Base-by-base conservation (phyloP, 1,140 invertebrate genomes). In the Drosophila nikananu region DNA sequence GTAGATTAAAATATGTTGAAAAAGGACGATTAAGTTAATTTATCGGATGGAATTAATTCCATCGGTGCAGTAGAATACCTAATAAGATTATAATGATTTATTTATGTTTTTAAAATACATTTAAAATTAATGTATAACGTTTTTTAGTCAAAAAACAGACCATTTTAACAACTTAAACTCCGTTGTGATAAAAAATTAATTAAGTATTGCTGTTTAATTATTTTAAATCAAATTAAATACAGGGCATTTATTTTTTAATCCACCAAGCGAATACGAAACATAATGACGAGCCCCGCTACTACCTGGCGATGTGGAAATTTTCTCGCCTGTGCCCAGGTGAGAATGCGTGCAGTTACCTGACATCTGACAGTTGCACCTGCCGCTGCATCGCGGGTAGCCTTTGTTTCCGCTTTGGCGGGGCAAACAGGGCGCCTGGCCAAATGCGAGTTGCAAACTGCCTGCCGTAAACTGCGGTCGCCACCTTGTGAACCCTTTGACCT, bases 381-480 rank as follows among this genome's bases (percentile, higher is more conserved):
- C 21, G n/a, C 54, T 57, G 54, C 54, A 23, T 10, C 32, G 54
- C 35, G 35, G 54, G 54, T 17, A 57, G 54, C 54, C 54, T 57
- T 39, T 39, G 54, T 57, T 57, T 57, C 35, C 54, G 54, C 54
- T 57, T 57, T 39, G 52, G 35, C 32, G 8, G 44, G n/a, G 51
- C 49, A 19, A 32, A 54, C 51, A 5, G 6, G 21, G 44, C n/a
- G 7, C 10, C 1, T 19, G 41, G 27, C 51, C 8, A 55, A 23
- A 8, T 10, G 32, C 8, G 30, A 23, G 21, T 15, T 54, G 51
- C 35, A 35, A 35, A 35, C 30, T 32, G n/a, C 1, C n/a, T 19
- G 27, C 48, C 59, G 66, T 46, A 66, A 35, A 23, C 46, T 70
- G 81, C 41, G 81, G 81, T 76, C 67, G 35, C 17, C 25, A 12